These are phyloP conservation scores for Drosophila barbarae DNA, from an alignment of 2,888 invertebrate genomes.

Conservation along the genomic window DNA sequence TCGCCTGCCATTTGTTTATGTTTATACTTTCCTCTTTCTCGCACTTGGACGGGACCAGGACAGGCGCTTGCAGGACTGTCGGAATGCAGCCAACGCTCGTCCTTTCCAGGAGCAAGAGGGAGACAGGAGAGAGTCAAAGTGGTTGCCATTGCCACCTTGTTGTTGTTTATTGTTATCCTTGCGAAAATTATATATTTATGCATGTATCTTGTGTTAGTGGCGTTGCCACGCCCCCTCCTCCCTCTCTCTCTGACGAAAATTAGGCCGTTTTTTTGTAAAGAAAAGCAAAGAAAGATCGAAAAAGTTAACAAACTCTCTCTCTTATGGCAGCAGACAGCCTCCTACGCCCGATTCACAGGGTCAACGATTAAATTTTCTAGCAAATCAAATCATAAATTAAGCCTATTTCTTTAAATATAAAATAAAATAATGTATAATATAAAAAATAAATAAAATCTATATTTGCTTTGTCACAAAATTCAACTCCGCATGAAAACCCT, in stretches of 20 bases:
- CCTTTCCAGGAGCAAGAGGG: not conserved
- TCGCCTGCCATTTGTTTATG: conserved; percentile 1
- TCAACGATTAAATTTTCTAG: conserved; percentile 4
- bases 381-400: no score
- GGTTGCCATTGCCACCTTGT: conserved; percentile 37
- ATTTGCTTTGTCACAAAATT: no score
- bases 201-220: conserved; percentile 12
- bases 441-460: not conserved
- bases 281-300: not conserved
- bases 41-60: not conserved
- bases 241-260: not conserved
- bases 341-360: conserved; percentile 75
- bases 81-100: conserved; percentile 9
- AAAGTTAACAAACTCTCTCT: conserved; percentile 10
- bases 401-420: not conserved
- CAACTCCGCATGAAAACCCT: not conserved
- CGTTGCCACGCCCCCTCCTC: conserved; percentile 9
- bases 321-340: conserved; percentile 28
- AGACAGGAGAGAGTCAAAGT: conserved; percentile 5
- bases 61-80: conserved; percentile 7
- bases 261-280: conserved; percentile 10
- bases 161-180: conserved; percentile 20
- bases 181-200: conserved; percentile 7
- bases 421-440: not conserved
- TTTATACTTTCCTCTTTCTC: conserved; percentile 4